phyloP scores from a whole-genome alignment of 1,140 invertebrate species.

The Bilobella aurantiaca region DNA sequence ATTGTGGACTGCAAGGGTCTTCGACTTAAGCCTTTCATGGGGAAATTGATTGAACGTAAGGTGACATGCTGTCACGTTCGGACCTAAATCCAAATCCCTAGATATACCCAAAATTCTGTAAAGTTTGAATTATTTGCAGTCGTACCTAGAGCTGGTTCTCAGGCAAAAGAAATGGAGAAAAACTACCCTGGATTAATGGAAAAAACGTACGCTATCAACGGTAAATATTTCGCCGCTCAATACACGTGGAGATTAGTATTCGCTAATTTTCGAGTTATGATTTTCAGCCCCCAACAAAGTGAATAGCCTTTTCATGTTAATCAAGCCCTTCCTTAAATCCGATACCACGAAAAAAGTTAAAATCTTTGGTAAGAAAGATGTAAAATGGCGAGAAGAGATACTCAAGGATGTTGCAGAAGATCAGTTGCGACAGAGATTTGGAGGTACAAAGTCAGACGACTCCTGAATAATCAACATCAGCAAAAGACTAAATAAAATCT shows the following conservation, averaged over 20 bases:
- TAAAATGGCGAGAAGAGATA: background rate
- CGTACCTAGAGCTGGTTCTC: background rate
- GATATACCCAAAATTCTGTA: too few species aligned
- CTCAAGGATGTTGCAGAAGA: background rate
- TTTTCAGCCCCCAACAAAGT: background rate
- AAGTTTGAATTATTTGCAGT: background rate
- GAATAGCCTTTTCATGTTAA: background rate
- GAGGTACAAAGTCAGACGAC: background rate
- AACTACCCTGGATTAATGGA: constrained; percentile 11
- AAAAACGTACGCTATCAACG: background rate
- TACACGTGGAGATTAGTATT: background rate
- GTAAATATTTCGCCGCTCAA: background rate
- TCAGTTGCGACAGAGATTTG: background rate
- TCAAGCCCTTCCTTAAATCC: background rate
- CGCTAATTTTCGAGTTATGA: background rate
- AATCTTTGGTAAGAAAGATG: background rate
- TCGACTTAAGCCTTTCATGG: background rate
- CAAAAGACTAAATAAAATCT: background rate
- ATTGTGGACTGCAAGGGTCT: background rate
- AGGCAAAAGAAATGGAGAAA: background rate
- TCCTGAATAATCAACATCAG: background rate
- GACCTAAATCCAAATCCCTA: background rate
- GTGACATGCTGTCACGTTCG: background rate
- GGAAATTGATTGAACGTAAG: background rate
- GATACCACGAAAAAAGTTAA: background rate